phyloP scores from a whole-genome alignment of 2,113 vertebrate genomes.

The Erythrocercus mccallii region DNA sequence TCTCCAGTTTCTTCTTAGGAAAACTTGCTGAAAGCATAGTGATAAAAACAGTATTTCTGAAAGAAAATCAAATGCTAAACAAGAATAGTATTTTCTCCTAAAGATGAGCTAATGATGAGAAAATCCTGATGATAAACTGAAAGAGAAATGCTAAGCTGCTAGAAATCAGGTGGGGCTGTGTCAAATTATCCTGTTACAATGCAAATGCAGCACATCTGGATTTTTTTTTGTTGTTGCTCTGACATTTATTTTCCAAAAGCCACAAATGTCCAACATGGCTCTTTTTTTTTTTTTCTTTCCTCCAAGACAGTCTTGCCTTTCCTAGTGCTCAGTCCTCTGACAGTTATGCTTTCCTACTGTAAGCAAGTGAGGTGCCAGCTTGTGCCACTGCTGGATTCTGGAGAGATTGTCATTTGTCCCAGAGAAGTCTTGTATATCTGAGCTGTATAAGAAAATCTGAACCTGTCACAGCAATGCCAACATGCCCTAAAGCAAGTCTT shows the following conservation, averaged over 20 bases:
- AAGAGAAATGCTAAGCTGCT: not conserved
- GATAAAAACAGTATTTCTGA: not conserved
- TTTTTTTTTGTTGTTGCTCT: conserved; percentile 30
- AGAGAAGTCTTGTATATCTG: not conserved
- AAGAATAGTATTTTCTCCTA: not conserved
- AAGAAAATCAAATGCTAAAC: not conserved
- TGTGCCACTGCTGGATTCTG: rapidly evolving
- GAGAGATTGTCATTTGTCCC: not conserved
- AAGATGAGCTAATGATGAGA: not conserved
- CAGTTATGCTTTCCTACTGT: not conserved
- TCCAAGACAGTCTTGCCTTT: not conserved
- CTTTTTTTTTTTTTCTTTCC: not conserved
- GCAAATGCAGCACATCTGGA: conserved; percentile 14
- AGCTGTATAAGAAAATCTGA: not conserved
- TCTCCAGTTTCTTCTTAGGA: not conserved
- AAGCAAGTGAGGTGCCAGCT: not conserved
- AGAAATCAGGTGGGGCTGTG: conserved; percentile 13
- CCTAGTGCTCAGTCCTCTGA: not conserved
- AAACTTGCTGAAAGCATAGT: not conserved
- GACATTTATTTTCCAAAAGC: conserved; percentile 33
- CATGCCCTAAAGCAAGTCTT: not conserved
- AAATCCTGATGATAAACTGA: not conserved
- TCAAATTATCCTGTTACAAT: not conserved
- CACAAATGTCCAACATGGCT: not conserved
- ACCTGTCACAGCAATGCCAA: not conserved